Evolutionary conservation across 2,113 vertebrate genomes (phyloP).

Genomic region (Rhizomys pruinosus): DNA sequence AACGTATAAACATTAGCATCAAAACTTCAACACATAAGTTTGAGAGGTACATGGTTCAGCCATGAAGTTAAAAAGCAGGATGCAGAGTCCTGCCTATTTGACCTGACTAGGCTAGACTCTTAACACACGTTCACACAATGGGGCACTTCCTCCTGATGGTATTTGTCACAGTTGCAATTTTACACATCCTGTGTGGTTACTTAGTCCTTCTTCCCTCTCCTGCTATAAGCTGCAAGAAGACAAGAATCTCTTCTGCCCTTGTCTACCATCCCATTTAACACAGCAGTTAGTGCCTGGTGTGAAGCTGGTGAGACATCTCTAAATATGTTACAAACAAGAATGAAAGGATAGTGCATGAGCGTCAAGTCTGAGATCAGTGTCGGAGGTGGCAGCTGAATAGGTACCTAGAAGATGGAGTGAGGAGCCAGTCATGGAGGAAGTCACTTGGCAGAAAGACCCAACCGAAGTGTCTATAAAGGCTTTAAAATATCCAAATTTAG

Average conservation of each 20-base stretch:
- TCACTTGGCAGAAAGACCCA: not conserved
- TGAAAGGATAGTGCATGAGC: not conserved
- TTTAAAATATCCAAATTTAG: not conserved
- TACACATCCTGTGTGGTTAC: not conserved
- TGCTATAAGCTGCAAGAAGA: not conserved
- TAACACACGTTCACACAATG: not conserved
- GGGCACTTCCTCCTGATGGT: not conserved
- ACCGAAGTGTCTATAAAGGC: not conserved
- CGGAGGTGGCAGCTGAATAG: not conserved
- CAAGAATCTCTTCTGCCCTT: conserved; percentile 30
- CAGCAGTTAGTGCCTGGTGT: not conserved
- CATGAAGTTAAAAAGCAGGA: not conserved
- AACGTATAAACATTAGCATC: no score
- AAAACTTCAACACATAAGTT: not conserved
- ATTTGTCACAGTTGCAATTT: not conserved
- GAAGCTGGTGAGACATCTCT: not conserved
- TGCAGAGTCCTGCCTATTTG: not conserved
- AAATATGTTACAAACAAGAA: not conserved
- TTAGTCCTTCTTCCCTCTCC: not conserved
- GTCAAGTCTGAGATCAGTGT: not conserved
- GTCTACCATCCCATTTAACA: not conserved
- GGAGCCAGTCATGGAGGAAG: not conserved
- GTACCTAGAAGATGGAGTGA: not conserved
- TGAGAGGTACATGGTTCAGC: not conserved
- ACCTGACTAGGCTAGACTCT: not conserved